Evolutionary conservation across 1,140 invertebrate genomes (phyloP), one percentile per base, ranked within the genome.

Genomic region (Lithobius niger): DNA sequence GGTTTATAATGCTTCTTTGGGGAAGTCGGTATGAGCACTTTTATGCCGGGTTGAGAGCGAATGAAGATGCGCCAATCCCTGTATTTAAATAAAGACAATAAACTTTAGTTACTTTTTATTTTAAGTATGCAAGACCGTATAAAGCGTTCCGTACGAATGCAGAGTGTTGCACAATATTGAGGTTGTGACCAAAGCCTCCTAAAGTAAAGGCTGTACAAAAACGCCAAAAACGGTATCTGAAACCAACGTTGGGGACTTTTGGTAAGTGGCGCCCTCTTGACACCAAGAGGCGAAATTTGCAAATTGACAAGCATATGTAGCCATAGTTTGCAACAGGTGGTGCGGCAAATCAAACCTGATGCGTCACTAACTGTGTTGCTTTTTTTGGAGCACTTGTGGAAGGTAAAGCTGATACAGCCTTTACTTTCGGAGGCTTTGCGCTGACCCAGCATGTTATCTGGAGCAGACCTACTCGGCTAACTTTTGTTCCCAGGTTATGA

Each of bases 11-110:
- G 13, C 44, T 47, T 47, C 10, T 47, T 6, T 47, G 44, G 44
- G 44, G 44, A 47, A 47, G 44, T 47, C 44, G 44, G 44, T 47
- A 47, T 22, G 44, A 47, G 22, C 19, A 47, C 44, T 47, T 47
- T 19, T 47, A 47, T 21, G 44, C 44, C 19, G 44, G 44, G 6
- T 47, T 47, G 22, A 6, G 44, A 21, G 6, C 15, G 15, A 47
- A 47, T 19, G 44, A 47, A 47, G 44, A 47, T 19, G 15, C 44
- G 13, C 6, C 44, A 15, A 21, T 47, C 4, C 44, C 44, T 19
- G 19, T 19, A 10, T 47, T 47, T 19, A 36, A n/a, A 36, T 36
- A 6, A 10, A 10, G 31, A 36, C 6, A 36, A 36, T 10, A 36
- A 36, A n/a, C 6, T 36, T 10, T 36, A n/a, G 31, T n/a, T 36